Evolutionary conservation across 2,113 vertebrate genomes (phyloP).

Genomic region (Anas platyrhynchos): DNA sequence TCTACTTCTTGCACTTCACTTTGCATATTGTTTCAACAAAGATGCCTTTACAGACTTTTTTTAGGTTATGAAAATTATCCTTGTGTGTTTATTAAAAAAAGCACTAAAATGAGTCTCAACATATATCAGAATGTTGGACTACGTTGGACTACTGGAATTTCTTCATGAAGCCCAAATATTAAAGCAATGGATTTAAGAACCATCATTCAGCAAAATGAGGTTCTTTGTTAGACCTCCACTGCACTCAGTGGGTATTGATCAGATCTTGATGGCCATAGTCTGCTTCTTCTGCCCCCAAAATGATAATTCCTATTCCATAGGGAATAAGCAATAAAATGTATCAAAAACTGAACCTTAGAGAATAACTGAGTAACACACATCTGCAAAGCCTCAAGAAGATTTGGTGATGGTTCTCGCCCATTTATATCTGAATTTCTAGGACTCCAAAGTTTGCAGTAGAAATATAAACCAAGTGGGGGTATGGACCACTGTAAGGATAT

Average conservation of each 20-base stretch:
- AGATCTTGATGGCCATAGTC: not conserved
- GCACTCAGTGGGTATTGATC: not conserved
- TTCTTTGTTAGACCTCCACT: not conserved
- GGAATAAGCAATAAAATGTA: not conserved
- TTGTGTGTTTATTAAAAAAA: not conserved
- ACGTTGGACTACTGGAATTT: not conserved
- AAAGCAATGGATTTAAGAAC: not conserved
- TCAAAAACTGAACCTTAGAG: not conserved
- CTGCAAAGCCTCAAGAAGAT: not conserved
- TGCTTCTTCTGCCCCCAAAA: not conserved
- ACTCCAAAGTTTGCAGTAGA: not conserved
- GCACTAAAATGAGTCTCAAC: not conserved
- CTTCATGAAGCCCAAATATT: not conserved
- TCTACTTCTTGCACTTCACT: not conserved
- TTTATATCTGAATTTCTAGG: not conserved
- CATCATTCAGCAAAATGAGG: not conserved
- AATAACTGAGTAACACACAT: not conserved
- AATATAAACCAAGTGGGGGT: not conserved
- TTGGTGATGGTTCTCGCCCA: not conserved
- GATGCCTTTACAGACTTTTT: not conserved
- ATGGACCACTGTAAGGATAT: not conserved
- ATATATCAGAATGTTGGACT: not conserved
- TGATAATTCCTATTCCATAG: not conserved
- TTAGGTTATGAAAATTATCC: not conserved
- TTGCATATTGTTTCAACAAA: constrained; percentile 11